A percentile compares a stretch with the other conserved stretches of the same genome.
phyloP scores from a whole-genome alignment of 2,113 vertebrate genomes.

The Calypte anna region DNA sequence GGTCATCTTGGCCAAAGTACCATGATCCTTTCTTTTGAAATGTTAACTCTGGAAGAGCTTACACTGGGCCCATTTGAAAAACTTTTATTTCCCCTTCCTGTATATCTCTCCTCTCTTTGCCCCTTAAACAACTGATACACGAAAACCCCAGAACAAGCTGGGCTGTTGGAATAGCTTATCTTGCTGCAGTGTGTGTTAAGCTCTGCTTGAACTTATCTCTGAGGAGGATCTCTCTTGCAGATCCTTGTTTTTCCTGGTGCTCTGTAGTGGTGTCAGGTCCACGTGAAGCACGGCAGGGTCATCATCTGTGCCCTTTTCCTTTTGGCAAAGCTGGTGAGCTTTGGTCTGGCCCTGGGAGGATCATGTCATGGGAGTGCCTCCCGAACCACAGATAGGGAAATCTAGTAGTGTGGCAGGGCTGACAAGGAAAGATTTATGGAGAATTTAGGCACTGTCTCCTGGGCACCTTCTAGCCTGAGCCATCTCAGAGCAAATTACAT shows the following conservation, averaged over 20 bases:
- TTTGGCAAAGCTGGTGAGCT: rapidly evolving
- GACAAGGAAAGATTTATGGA: not conserved
- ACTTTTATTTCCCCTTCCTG: rapidly evolving
- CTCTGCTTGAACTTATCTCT: not conserved
- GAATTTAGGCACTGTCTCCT: not conserved
- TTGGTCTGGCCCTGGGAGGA: not conserved
- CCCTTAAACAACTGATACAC: not conserved
- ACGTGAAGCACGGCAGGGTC: rapidly evolving
- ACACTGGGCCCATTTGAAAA: not conserved
- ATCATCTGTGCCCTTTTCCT: not conserved
- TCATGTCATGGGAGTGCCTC: rapidly evolving
- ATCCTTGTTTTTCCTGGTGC: not conserved
- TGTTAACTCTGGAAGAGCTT: not conserved
- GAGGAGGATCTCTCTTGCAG: not conserved
- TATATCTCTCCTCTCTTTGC: not conserved
- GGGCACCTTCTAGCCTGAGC: not conserved
- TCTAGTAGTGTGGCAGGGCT: not conserved
- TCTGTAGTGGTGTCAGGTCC: not conserved
- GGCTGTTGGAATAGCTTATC: not conserved
- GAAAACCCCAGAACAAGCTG: not conserved
- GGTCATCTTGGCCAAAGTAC: not conserved
- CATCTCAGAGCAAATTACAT: not conserved
- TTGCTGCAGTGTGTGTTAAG: rapidly evolving
- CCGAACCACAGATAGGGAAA: no score
- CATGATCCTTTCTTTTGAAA: not conserved